A percentile compares a stretch with the other conserved stretches of the same genome.
phyloP scores from a whole-genome alignment of 2,797 vertebrate genomes.

The Manis crassicaudata region DNA sequence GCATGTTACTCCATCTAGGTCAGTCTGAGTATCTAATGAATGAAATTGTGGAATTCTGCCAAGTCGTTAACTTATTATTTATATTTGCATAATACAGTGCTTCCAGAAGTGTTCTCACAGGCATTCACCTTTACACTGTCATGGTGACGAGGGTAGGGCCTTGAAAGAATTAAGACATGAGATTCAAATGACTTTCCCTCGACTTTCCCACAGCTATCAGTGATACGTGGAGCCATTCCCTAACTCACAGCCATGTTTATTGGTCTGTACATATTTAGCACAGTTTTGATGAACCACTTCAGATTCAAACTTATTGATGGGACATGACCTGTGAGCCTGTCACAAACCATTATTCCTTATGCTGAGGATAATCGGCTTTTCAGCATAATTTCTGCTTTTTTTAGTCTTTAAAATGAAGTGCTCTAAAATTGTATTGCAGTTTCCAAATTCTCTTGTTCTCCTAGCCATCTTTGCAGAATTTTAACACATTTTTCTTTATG shows the following conservation, averaged over 20 bases:
- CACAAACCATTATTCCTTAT: constrained; percentile 20
- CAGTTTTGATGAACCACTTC: background rate
- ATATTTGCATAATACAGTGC: background rate
- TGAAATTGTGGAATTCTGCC: background rate
- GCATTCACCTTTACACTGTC: background rate
- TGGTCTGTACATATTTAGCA: background rate
- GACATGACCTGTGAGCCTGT: background rate
- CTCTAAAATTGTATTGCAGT: background rate
- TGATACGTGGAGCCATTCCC: background rate
- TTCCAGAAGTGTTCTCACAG: constrained; percentile 20
- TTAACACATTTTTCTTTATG: background rate
- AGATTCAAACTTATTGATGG: background rate
- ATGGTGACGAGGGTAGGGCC: background rate
- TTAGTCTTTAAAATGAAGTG: constrained; percentile 22
- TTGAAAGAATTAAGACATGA: constrained; percentile 9
- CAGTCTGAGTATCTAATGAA: constrained; percentile 40
- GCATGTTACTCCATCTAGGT: background rate
- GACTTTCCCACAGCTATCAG: background rate
- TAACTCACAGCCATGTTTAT: background rate
- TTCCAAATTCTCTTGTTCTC: constrained; percentile 9
- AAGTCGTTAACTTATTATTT: constrained; percentile 28
- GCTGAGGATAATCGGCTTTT: constrained; percentile 15
- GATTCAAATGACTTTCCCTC: background rate
- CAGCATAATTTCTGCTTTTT: constrained; percentile 27
- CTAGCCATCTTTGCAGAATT: background rate